phyloP scores from a whole-genome alignment of 2,113 vertebrate species.

The Catharus fuscescens region DNA sequence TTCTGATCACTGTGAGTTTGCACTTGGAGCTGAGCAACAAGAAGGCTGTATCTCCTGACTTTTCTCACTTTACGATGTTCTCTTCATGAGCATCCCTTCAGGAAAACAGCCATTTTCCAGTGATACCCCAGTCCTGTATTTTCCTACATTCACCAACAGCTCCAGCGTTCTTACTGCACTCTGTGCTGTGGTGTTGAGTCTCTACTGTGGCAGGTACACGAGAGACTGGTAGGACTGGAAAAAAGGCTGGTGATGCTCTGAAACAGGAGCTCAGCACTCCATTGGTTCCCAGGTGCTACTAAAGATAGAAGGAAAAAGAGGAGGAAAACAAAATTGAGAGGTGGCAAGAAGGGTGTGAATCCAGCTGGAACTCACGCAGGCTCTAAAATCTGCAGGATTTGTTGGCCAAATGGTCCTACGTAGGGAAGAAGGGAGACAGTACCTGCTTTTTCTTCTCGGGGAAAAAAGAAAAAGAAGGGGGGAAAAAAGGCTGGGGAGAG shows the following conservation, averaged over 20 bases:
- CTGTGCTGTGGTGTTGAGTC: accelerated
- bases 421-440: background rate
- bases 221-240: background rate
- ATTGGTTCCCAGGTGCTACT: background rate
- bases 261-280: background rate
- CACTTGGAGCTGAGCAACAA: background rate
- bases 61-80: background rate
- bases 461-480: background rate
- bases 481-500: background rate
- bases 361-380: background rate
- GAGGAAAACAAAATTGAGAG: background rate
- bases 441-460: background rate
- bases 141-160: background rate
- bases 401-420: accelerated
- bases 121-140: background rate
- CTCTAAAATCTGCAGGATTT: background rate
- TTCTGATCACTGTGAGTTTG: background rate
- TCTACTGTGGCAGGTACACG: background rate
- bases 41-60: background rate
- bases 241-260: background rate
- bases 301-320: background rate
- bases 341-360: background rate
- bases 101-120: background rate
- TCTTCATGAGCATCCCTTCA: background rate
- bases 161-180: background rate